Conservation (phyloP, 64 coral and sea anemone genomes). For the Montipora sp. region DNA sequence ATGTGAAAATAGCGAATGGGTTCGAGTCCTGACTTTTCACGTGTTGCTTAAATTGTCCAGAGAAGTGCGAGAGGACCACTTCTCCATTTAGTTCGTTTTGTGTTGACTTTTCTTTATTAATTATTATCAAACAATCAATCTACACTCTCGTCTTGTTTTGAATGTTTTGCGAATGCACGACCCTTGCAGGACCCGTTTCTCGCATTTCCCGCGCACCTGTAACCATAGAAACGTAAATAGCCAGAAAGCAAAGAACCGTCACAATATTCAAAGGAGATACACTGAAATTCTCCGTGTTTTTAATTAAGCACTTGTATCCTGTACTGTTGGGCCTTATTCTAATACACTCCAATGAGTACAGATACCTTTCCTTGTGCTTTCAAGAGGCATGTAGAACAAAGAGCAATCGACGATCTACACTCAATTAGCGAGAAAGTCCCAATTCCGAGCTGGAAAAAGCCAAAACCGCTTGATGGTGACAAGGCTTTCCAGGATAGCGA, state of each 20-base stretch:
- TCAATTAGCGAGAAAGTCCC: constrained; percentile 11
- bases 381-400: constrained; percentile 38
- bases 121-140: too few relatives aligned
- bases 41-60: too few relatives aligned
- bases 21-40: too few relatives aligned
- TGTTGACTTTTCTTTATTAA: too few relatives aligned
- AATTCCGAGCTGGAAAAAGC: not conserved
- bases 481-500: not conserved
- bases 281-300: too few relatives aligned
- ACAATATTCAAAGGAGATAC: not conserved
- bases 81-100: too few relatives aligned
- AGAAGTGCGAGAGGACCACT: too few relatives aligned
- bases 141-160: too few relatives aligned
- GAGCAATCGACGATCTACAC: constrained; percentile 28
- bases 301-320: not conserved
- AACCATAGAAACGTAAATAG: not conserved
- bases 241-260: not conserved
- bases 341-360: not conserved
- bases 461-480: not conserved
- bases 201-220: not conserved
- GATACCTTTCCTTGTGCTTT: constrained; percentile 45
- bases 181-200: too few relatives aligned
- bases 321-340: not conserved
- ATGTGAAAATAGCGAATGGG: too few relatives aligned
- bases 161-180: too few relatives aligned